phyloP scores from a whole-genome alignment of 2,888 invertebrate species.

The Stenodera caucasica region DNA sequence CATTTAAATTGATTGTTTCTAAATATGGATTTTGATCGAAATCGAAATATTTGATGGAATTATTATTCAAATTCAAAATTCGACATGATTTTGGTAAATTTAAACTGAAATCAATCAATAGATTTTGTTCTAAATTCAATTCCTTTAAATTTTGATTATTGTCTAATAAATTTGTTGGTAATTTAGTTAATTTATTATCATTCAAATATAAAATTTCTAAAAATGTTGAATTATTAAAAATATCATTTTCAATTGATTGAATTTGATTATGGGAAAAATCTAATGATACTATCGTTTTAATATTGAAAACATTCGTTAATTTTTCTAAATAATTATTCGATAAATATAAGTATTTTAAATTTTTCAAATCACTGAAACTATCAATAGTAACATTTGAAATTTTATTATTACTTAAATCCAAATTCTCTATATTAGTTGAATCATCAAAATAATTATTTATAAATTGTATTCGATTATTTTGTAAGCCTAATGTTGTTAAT shows the following conservation, averaged over 20 bases:
- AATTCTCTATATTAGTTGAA: conserved; percentile 2
- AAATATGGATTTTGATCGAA: not conserved
- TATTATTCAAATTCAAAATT: conserved; percentile 2
- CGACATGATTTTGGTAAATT: not conserved
- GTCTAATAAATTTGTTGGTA: not conserved
- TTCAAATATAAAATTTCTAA: conserved; percentile 7
- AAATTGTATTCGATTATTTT: not conserved
- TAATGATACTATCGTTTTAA: not conserved
- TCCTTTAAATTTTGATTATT: not conserved
- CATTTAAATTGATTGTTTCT: not conserved
- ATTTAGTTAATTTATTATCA: too few relatives aligned
- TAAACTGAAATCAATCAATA: conserved; percentile 6
- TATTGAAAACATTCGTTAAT: not conserved
- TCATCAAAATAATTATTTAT: not conserved
- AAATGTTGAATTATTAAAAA: conserved; percentile 11
- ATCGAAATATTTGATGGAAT: conserved; percentile 7
- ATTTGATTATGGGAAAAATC: conserved; percentile 10
- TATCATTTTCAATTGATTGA: not conserved
- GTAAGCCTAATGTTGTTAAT: not conserved
- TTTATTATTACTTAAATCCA: conserved; percentile 16
- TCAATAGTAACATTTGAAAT: not conserved
- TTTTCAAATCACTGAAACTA: conserved; percentile 5
- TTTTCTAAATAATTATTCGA: conserved; percentile 4
- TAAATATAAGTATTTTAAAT: not conserved
- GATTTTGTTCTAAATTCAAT: conserved; percentile 7